phyloP scores from a whole-genome alignment of 2,888 invertebrate species.

The Catonia carolina region DNA sequence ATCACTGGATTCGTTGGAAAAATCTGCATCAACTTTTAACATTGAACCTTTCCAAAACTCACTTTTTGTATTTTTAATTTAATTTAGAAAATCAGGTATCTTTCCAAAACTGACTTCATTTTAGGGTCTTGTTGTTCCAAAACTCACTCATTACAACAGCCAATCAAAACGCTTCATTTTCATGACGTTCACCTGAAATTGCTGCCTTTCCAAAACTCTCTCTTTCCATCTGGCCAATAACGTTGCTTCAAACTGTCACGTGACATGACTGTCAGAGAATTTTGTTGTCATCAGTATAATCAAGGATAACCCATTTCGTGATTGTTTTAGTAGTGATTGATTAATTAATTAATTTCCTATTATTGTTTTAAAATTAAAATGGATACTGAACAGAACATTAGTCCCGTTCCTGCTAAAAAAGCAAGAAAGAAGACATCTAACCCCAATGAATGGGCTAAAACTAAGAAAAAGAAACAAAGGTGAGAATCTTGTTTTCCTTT shows the following conservation, averaged over 20 bases:
- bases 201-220: no score
- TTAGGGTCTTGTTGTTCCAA: neutral
- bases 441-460: neutral
- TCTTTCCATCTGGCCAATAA: no score
- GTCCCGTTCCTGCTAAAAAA: no score
- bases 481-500: neutral
- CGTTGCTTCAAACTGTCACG: no score
- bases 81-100: conserved; percentile 6
- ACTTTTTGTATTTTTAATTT: neutral
- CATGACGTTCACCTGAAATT: no score
- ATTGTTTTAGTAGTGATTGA: no score
- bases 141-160: conserved; percentile 1
- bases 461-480: conserved; percentile 6
- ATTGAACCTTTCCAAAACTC: conserved; percentile 3
- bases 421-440: neutral
- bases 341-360: no score
- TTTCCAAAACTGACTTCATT: conserved; percentile 4
- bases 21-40: neutral
- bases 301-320: no score
- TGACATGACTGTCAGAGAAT: no score
- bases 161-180: neutral
- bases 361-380: no score
- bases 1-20: conserved; percentile 2
- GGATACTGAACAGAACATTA: no score
- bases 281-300: no score